These are phyloP conservation scores for Syngnathus typhle DNA, from an alignment of 2,113 vertebrate genomes.

Conservation along the genomic window DNA sequence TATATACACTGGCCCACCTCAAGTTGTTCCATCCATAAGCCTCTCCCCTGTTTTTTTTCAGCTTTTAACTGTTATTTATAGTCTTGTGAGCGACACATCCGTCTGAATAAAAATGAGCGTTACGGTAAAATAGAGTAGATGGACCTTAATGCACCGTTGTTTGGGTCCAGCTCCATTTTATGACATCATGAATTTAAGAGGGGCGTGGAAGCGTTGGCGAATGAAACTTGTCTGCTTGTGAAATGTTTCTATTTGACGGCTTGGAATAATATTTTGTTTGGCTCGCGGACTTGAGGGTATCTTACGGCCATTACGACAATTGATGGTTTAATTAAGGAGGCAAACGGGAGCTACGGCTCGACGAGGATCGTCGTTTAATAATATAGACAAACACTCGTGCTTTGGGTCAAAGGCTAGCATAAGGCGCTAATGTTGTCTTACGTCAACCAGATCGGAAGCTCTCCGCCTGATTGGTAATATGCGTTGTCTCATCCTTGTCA, in stretches of 20 bases:
- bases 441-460: background rate
- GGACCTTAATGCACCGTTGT: slow-evolving; percentile 33
- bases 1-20: slow-evolving; percentile 56
- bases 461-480: background rate
- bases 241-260: slow-evolving; percentile 38
- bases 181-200: slow-evolving; percentile 54
- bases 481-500: background rate
- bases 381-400: background rate
- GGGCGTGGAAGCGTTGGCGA: slow-evolving; percentile 29
- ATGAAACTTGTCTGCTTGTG: slow-evolving; percentile 47
- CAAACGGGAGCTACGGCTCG: background rate
- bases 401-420: background rate
- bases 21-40: slow-evolving; percentile 35
- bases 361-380: background rate
- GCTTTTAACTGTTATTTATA: slow-evolving; percentile 54
- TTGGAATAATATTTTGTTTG: slow-evolving; percentile 10
- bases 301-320: background rate
- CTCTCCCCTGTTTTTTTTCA: slow-evolving; percentile 6
- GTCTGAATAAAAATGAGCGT: slow-evolving; percentile 56
- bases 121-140: slow-evolving; percentile 40
- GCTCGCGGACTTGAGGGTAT: background rate
- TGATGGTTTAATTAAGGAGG: background rate
- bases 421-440: background rate
- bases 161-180: slow-evolving; percentile 44
- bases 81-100: slow-evolving; percentile 44